Percentiles rank a stretch among this genome's conserved stretches.
These are phyloP conservation scores for Tenebrio molitor DNA, from an alignment of 1,140 invertebrate genomes.

Conservation along the genomic window DNA sequence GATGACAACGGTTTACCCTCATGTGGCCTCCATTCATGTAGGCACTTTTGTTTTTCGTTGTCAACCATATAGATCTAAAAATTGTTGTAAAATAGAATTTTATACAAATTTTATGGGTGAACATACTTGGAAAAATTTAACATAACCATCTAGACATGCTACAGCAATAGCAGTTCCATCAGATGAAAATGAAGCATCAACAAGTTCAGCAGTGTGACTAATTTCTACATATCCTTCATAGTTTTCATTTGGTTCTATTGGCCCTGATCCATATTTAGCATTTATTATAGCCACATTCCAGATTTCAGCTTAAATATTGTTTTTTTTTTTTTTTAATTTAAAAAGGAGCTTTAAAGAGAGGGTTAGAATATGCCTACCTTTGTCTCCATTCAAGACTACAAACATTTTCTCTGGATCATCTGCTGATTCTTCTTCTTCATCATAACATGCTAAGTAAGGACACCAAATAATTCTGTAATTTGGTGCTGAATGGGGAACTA, in stretches of 20 bases:
- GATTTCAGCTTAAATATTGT: constrained; percentile 72
- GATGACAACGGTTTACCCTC: constrained; percentile 86
- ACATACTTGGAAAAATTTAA: constrained; percentile 91
- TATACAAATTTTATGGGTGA: neutral
- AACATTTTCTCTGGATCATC: constrained; percentile 85
- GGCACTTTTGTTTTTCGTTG: constrained; percentile 78
- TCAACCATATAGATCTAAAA: constrained; percentile 83
- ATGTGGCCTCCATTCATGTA: constrained; percentile 94
- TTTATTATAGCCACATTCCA: constrained; percentile 73
- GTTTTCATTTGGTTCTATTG: constrained; percentile 68
- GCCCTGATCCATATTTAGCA: constrained; percentile 68
- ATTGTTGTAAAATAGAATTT: constrained; percentile 26
- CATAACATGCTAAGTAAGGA: constrained; percentile 84
- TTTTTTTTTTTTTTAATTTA: too few species aligned
- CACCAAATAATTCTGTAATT: constrained; percentile 90
- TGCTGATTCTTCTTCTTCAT: constrained; percentile 72
- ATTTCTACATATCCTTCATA: constrained; percentile 76
- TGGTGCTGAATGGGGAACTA: constrained; percentile 65
- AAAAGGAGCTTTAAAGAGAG: too few species aligned
- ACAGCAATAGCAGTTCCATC: constrained; percentile 94
- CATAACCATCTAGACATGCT: constrained; percentile 86
- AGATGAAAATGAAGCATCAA: constrained; percentile 91
- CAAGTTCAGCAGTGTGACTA: constrained; percentile 77
- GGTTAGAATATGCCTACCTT: too few species aligned
- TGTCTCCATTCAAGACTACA: constrained; percentile 83